These are phyloP conservation scores for Ochlodes sylvanus DNA, from an alignment of 2,888 invertebrate species.

Conservation along the genomic window DNA sequence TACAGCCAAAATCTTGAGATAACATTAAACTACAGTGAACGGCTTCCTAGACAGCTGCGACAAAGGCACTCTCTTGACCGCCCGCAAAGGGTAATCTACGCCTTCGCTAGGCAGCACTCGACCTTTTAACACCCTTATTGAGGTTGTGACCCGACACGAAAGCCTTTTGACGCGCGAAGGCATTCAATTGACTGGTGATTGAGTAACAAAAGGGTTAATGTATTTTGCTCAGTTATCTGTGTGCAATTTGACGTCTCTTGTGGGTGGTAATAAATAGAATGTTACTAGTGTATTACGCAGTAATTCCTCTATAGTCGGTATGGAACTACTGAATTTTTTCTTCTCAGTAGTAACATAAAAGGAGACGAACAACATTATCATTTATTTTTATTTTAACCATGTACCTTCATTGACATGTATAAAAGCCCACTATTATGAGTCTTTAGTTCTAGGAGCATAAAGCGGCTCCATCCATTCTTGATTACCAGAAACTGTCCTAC, in stretches of 20 bases:
- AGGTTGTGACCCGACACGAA: constrained; percentile 27
- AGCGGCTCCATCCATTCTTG: no score
- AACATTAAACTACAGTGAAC: neutral
- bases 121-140: constrained; percentile 28
- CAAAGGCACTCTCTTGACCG: constrained; percentile 26
- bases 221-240: neutral
- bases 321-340: no score
- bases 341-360: no score
- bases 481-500: no score
- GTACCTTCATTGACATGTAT: no score
- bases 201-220: constrained; percentile 19
- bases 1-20: no score
- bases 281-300: no score
- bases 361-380: no score
- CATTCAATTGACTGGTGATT: constrained; percentile 28
- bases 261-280: neutral
- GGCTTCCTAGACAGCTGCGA: constrained; percentile 6
- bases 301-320: no score
- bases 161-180: constrained; percentile 22
- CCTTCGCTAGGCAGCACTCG: constrained; percentile 16
- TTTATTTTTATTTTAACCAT: no score
- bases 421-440: no score
- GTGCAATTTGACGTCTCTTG: neutral
- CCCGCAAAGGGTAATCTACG: constrained; percentile 34
- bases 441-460: no score